These are phyloP conservation scores for Cochlearius cochlearius DNA, from an alignment of 2,113 vertebrate genomes.

Conservation along the genomic window DNA sequence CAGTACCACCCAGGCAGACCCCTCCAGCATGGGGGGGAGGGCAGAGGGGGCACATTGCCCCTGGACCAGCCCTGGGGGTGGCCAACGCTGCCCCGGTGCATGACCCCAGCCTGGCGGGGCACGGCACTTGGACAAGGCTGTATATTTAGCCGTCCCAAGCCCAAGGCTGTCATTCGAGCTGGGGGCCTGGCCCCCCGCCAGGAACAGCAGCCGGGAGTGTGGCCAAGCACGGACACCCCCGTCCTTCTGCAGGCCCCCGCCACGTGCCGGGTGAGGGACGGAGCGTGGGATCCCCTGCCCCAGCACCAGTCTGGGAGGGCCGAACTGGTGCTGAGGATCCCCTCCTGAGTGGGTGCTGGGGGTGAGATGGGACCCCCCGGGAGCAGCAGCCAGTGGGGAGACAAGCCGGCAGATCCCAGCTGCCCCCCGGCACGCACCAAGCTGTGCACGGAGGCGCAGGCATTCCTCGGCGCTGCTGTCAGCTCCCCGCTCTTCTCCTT, in stretches of 20 bases:
- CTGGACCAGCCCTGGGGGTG: background rate
- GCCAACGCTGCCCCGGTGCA: background rate
- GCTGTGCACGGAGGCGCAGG: background rate
- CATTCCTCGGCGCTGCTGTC: constrained; percentile 55
- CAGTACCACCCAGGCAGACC: background rate
- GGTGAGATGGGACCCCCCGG: accelerated
- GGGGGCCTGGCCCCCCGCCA: background rate
- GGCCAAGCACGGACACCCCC: background rate
- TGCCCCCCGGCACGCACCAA: background rate
- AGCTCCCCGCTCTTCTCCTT: constrained; percentile 56
- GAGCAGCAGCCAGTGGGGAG: background rate
- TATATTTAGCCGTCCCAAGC: constrained; percentile 17
- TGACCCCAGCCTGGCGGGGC: background rate
- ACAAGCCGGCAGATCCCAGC: background rate
- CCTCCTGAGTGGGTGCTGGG: background rate
- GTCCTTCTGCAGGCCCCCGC: background rate
- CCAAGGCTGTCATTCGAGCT: background rate
- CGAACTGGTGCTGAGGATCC: background rate
- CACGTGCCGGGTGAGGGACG: background rate
- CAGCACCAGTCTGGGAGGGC: accelerated
- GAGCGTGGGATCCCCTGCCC: background rate
- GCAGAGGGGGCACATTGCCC: background rate
- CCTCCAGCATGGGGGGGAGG: background rate
- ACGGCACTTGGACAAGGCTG: accelerated
- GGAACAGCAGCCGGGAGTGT: background rate